These are phyloP conservation scores for Anoplolepis gracilipes DNA, from an alignment of 1,140 invertebrate species.

Conservation along the genomic window DNA sequence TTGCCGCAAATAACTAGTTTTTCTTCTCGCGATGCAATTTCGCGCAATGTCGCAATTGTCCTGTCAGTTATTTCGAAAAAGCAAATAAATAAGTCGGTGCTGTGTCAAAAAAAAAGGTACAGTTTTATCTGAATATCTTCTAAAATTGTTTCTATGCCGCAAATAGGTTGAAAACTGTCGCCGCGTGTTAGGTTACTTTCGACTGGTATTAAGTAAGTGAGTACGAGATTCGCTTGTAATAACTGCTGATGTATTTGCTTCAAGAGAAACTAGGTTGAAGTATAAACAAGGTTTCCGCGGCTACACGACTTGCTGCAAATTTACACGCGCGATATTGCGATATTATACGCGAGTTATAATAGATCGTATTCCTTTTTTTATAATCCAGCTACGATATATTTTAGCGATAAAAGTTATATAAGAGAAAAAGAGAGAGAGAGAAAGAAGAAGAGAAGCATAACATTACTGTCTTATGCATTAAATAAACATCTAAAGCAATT, in stretches of 20 bases:
- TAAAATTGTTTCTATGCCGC: background rate
- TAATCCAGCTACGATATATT: background rate
- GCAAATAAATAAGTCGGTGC: background rate
- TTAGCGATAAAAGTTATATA: background rate
- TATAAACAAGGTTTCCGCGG: conserved; percentile 23
- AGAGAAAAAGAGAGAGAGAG: background rate
- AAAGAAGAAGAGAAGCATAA: too few species aligned
- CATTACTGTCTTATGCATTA: background rate
- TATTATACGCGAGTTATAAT: conserved; percentile 12
- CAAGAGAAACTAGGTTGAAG: conserved; percentile 37
- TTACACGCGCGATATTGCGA: background rate
- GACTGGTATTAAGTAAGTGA: background rate
- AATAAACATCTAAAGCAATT: background rate
- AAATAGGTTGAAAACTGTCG: background rate
- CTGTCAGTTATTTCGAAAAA: conserved; percentile 6
- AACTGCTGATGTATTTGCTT: background rate
- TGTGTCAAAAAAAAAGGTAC: background rate
- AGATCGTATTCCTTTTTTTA: background rate
- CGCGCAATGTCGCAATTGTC: conserved; percentile 15
- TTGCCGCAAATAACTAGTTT: conserved; percentile 49
- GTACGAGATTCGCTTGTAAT: background rate
- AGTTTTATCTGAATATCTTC: background rate
- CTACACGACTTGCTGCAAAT: conserved; percentile 25
- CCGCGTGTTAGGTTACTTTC: background rate
- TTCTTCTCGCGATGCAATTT: conserved; percentile 19